Evolutionary conservation across 2,888 invertebrate species (phyloP), one percentile per base, ranked within the genome.

Genomic region (Antheraea yamamai): DNA sequence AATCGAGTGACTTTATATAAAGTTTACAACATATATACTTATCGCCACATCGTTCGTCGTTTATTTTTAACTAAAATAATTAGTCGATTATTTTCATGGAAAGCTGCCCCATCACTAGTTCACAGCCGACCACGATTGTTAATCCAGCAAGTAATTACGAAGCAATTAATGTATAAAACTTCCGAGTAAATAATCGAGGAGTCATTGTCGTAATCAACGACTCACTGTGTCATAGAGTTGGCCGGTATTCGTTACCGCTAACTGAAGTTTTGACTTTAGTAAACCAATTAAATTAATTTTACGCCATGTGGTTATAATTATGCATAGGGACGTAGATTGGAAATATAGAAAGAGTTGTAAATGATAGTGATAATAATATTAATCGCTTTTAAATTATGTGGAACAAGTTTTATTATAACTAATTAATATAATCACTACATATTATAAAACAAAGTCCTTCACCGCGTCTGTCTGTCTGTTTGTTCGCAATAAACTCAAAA

Each of bases 61-160:
- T 52, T 10, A 14, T 52, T 55, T 52, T 55, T 18, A 58, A 58
- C 8, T 7, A 58, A 64, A 26, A 14, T 16, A 64, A 26, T 26
- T 64, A 64, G 35, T 70, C 68, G 39, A 70, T 6, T 39, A 70
- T 64, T 26, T 23, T 20, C 14, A 39, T 20, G 39, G 35, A 70
- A 35, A 26, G 12, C 12, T 7, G 20, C 1, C 70, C 20, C 70
- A 39, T 70, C 70, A 70, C 70, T 70, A 70, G 39, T 20, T 14
- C 70, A 14, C 39, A 70, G 70, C 70, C 39, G 70, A 20, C 39
- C 39, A 39, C 20, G 70, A 70, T 70, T 70, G 70, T 70, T 70
- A 70, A 70, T 70, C 70, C 70, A 70, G 39, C 70, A 39, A 20
- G 39, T 39, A 70, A 70, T 70, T 70, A 70, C 70, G 70, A 70